phyloP scores from a whole-genome alignment of 2,113 vertebrate species.

The Equus przewalskii region DNA sequence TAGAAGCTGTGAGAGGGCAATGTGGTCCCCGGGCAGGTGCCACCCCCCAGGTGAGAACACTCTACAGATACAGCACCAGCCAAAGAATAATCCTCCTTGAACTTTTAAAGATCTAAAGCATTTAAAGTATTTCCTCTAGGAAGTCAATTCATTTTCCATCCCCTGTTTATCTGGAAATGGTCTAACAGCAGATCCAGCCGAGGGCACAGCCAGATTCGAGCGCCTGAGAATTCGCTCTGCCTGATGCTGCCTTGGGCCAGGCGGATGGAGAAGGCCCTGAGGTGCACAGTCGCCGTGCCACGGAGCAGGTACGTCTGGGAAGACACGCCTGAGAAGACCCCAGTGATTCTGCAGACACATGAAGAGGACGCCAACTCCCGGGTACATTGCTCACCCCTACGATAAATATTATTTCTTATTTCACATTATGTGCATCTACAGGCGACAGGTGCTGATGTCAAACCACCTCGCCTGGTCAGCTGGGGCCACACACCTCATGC shows the following conservation, averaged over 20 bases:
- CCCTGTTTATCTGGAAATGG: slow-evolving; percentile 28
- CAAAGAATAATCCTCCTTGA: not conserved
- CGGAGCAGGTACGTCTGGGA: not conserved
- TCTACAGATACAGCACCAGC: not conserved
- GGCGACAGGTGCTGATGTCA: not conserved
- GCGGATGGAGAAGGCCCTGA: too few species aligned
- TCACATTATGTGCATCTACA: not conserved
- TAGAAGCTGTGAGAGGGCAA: not conserved
- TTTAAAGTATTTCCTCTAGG: not conserved
- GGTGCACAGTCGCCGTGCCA: rapidly evolving
- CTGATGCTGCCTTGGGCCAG: not conserved
- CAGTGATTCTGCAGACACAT: not conserved
- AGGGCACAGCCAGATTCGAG: not conserved
- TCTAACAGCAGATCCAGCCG: not conserved
- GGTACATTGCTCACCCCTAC: rapidly evolving
- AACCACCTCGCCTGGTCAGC: not conserved
- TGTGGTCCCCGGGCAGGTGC: not conserved
- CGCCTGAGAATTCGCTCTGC: not conserved
- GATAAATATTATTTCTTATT: not conserved
- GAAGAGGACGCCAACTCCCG: not conserved
- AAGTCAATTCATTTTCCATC: not conserved
- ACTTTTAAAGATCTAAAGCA: not conserved
- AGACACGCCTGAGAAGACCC: not conserved
- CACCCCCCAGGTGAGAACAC: not conserved
- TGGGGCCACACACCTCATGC: not conserved